These are phyloP conservation scores for Aspidapion aeneum DNA, from an alignment of 2,888 invertebrate genomes.

Conservation along the genomic window DNA sequence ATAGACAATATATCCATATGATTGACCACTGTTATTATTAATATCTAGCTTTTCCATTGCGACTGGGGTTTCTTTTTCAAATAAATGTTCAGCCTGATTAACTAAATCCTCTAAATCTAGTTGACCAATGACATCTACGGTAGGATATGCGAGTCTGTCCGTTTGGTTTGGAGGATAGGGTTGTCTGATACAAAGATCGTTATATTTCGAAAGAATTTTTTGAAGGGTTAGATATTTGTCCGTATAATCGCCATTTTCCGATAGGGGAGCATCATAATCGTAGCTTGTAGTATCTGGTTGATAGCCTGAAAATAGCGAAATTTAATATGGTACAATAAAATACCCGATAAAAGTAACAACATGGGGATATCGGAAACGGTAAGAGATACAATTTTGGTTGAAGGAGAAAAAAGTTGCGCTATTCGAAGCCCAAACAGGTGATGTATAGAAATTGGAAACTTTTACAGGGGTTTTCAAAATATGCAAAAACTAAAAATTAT, in stretches of 20 bases:
- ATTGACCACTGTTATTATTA: constrained; percentile 51
- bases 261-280: constrained; percentile 79
- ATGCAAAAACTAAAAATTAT: too few species aligned
- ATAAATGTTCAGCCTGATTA: constrained; percentile 16
- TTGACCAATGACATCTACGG: constrained; percentile 31
- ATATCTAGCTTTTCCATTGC: constrained; percentile 43
- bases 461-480: too few species aligned
- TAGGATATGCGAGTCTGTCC: constrained; percentile 39
- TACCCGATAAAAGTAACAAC: neutral
- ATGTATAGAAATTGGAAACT: neutral
- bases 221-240: constrained; percentile 72
- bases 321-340: neutral
- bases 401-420: too few species aligned
- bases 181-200: constrained; percentile 35
- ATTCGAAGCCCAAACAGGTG: too few species aligned
- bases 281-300: constrained; percentile 49
- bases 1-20: constrained; percentile 56
- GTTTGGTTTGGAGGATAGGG: constrained; percentile 41
- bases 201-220: constrained; percentile 48
- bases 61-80: constrained; percentile 24
- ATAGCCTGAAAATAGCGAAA: constrained; percentile 29
- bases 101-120: constrained; percentile 29
- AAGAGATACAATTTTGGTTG: too few species aligned
- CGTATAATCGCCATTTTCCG: constrained; percentile 87
- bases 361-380: too few species aligned